phyloP scores from a whole-genome alignment of 30 jellyfish, hydroid and myxozoan species.

The Turritopsis rubra region DNA sequence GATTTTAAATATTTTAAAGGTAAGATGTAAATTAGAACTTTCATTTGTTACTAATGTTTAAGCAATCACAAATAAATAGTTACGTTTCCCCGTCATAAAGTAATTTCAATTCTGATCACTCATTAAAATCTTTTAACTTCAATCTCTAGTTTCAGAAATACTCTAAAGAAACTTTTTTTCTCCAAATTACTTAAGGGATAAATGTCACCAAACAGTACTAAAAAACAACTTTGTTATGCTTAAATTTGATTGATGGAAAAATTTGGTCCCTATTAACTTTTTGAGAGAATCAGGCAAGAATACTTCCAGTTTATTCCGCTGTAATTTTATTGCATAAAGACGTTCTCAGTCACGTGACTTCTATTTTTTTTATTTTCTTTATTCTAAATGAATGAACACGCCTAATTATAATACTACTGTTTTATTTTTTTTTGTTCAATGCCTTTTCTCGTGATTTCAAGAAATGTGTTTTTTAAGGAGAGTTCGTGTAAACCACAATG shows the following conservation, averaged over 20 bases:
- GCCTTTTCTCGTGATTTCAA: background rate
- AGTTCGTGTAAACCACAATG: background rate
- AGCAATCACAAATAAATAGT: background rate
- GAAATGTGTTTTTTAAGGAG: background rate
- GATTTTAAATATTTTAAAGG: background rate
- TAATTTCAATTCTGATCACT: background rate
- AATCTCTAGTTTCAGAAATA: background rate
- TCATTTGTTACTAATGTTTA: background rate
- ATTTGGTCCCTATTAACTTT: background rate
- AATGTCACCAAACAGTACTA: background rate
- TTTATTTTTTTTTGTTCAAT: background rate
- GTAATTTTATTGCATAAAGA: background rate
- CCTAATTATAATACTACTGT: background rate
- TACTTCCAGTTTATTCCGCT: background rate
- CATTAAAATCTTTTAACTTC: conserved; percentile 13
- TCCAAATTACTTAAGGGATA: background rate
- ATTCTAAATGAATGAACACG: background rate
- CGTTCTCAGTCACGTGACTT: background rate
- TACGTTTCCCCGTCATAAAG: background rate
- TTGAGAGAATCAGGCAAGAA: too few species aligned
- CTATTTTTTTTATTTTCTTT: too few species aligned
- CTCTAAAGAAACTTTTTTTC: background rate
- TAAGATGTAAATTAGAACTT: background rate
- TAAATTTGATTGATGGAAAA: background rate
- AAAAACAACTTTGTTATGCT: background rate